Conservation (phyloP, 2,113 vertebrate genomes). For the Rhizomys pruinosus region DNA sequence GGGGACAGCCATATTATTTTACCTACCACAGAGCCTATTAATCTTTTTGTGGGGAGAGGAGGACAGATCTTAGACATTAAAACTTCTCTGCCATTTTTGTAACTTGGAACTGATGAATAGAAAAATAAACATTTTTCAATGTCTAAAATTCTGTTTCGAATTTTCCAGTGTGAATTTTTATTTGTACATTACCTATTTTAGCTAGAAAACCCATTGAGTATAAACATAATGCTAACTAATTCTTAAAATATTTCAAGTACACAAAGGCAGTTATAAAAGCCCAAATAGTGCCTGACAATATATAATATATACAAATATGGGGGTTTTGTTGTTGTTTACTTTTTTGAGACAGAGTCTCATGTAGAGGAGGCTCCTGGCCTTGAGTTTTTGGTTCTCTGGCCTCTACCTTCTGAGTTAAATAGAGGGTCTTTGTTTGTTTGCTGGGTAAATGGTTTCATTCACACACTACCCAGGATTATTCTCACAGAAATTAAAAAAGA, state of each 20-base stretch:
- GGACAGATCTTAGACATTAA: background rate
- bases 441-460: background rate
- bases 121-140: background rate
- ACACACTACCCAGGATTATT: background rate
- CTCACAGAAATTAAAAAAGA: background rate
- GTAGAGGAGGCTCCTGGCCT: background rate
- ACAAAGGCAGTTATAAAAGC: background rate
- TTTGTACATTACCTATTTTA: background rate
- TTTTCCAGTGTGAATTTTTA: background rate
- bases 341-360: background rate
- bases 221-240: background rate
- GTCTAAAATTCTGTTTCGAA: background rate
- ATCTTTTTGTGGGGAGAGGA: background rate
- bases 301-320: background rate
- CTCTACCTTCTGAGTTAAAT: background rate
- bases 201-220: constrained; percentile 7
- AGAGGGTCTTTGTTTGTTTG: constrained; percentile 1
- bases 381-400: background rate
- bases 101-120: constrained; percentile 29
- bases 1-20: background rate
- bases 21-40: background rate
- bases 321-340: background rate
- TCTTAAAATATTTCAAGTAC: background rate
- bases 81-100: background rate
- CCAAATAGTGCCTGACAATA: constrained; percentile 26